Percentiles rank a stretch among this genome's conserved stretches.
Conservation (phyloP, 2,797 vertebrate genomes). For the Malurus splendens region DNA sequence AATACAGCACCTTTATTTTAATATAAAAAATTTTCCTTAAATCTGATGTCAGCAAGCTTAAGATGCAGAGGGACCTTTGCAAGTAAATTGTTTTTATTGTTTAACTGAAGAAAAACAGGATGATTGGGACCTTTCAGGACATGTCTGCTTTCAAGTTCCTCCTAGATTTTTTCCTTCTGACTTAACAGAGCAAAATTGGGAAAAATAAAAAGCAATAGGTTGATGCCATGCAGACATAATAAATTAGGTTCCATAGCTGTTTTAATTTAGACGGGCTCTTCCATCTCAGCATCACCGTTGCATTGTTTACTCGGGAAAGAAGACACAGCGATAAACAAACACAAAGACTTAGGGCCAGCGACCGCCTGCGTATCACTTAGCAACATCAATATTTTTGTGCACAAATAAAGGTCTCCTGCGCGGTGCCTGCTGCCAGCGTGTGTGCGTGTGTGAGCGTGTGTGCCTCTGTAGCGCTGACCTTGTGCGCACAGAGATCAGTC, state of each 20-base stretch:
- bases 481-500: conserved; percentile 37
- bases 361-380: conserved; percentile 62
- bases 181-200: not conserved
- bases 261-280: conserved; percentile 34
- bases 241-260: conserved; percentile 8
- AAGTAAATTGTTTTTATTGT: not conserved
- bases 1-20: not conserved
- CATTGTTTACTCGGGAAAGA: conserved; percentile 54
- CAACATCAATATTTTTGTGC: conserved; percentile 76
- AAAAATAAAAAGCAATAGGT: conserved; percentile 5
- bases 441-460: conserved; percentile 10
- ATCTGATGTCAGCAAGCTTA: not conserved
- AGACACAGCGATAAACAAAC: conserved; percentile 52
- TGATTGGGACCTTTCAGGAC: not conserved
- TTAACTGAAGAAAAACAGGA: not conserved
- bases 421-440: not conserved
- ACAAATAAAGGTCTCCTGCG: conserved; percentile 65
- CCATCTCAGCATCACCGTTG: conserved; percentile 17
- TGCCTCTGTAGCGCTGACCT: conserved; percentile 45
- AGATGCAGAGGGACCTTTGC: not conserved
- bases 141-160: not conserved
- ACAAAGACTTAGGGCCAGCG: conserved; percentile 36
- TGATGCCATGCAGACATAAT: conserved; percentile 34
- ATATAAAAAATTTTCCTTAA: not conserved
- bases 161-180: conserved; percentile 26